Evolutionary conservation across 2,113 vertebrate species (phyloP), one percentile per base, ranked within the genome.

Genomic region (Apteryx mantelli): DNA sequence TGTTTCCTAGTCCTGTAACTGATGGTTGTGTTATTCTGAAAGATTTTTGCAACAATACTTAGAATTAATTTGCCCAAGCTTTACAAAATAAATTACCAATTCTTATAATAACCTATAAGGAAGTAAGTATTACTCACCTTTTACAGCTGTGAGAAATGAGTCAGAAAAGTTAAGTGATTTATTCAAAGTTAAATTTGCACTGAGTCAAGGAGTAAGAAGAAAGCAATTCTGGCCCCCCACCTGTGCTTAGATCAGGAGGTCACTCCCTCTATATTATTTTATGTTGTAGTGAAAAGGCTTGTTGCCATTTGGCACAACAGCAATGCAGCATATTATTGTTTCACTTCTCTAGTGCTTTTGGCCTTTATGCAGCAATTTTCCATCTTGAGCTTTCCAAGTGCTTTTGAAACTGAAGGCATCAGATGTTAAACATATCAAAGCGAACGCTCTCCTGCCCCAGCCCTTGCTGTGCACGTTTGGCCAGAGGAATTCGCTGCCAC

Each of bases 301-400:
- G 1, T 91, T 93, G 84, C 91, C 52, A 74, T 75, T 55, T 80
- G 94, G 82, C 89, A 77, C 26, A 87, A 71, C 82, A 63, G 53
- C 89, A 66, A 21, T 79, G 60, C 89, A 69, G 70, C 2, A 0
- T n/a, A 42, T 65, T 61, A 42, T 91, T 91, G 87, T 89, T 95
- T 96, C 92, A 38, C 44, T 94, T 89, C 78, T 74, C 50, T 1
- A 2, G 58, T 26, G 34, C 92, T 89, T 82, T 52, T 93, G 91
- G 93, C 95, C 93, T 96, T 91, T 82, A 55, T 69, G 86, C 70
- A 10, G 91, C 66, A 12, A 61, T 85, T 97, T 97, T 96, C 95
- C 96, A 56, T 70, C 95, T 82, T 84, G 26, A 21, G 56, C 78
- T 95, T 89, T 94, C 93, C 85, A 17, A 93, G 76, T 7, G 75